Evolutionary conservation across 2,113 vertebrate species (phyloP).

Genomic region (Jaculus jaculus): DNA sequence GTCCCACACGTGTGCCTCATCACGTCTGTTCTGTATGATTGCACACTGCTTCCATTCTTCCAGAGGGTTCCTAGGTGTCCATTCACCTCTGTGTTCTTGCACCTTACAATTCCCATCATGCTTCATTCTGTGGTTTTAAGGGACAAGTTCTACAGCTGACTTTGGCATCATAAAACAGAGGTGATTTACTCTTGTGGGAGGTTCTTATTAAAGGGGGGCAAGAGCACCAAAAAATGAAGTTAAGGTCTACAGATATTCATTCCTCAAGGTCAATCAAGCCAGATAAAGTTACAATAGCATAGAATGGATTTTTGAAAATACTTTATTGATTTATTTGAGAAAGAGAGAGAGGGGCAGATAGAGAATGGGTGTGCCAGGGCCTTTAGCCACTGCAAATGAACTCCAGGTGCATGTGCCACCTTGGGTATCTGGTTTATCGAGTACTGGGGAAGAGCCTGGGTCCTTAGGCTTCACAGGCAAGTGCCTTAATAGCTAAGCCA

Average conservation of each 20-base stretch:
- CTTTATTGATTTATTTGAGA: no score
- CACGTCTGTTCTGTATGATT: no score
- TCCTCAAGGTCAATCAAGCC: background rate
- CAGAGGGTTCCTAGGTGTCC: background rate
- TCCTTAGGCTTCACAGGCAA: no score
- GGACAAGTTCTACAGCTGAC: background rate
- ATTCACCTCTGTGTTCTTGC: background rate
- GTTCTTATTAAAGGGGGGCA: background rate
- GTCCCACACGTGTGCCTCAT: background rate
- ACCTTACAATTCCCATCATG: background rate
- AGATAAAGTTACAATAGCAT: background rate
- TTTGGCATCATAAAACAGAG: background rate
- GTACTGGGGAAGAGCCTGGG: no score
- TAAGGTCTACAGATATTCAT: background rate
- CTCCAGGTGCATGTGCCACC: no score
- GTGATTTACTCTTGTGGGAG: background rate
- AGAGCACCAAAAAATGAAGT: background rate
- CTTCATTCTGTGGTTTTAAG: conserved; percentile 15
- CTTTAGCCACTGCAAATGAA: no score
- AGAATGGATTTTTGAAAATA: background rate
- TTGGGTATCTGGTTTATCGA: no score
- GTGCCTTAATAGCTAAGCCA: no score
- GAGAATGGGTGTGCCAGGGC: no score
- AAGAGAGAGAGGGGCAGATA: no score
- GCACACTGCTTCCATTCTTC: background rate